Conservation (phyloP, 2,888 invertebrate species). For the Orgyia antiqua region DNA sequence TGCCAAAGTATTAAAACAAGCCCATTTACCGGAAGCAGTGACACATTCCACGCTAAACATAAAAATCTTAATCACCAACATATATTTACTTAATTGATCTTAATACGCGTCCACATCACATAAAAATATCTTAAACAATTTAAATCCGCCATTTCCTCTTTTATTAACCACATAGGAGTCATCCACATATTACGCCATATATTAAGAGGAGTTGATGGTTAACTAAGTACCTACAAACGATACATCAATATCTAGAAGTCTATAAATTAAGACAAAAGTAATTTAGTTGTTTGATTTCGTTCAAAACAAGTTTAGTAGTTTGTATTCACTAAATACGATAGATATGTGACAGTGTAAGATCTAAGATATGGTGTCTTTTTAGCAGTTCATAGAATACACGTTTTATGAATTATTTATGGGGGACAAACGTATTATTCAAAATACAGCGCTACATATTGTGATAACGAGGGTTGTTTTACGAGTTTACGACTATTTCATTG, state of each 20-base stretch:
- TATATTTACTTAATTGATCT: neutral
- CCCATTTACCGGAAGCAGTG: neutral
- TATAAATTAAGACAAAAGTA: too few species aligned
- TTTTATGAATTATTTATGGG: constrained; percentile 21
- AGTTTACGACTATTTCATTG: too few species aligned
- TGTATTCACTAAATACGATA: constrained; percentile 23
- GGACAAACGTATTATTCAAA: constrained; percentile 18
- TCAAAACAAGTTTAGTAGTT: constrained; percentile 26
- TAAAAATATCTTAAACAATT: neutral
- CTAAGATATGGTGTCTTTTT: constrained; percentile 21
- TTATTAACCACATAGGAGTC: too few species aligned
- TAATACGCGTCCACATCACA: neutral
- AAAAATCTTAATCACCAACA: neutral
- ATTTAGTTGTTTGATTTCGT: too few species aligned
- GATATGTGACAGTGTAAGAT: constrained; percentile 23
- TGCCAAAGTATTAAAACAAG: neutral
- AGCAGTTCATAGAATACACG: constrained; percentile 25
- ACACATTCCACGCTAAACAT: neutral
- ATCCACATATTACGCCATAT: too few species aligned
- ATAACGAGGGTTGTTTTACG: constrained; percentile 8
- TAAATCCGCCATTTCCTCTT: neutral
- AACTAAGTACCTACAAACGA: too few species aligned
- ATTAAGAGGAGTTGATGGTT: too few species aligned
- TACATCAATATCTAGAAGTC: too few species aligned
- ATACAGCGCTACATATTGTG: constrained; percentile 13